Evolutionary conservation across 37 sponge, comb jelly and placozoan species (phyloP), one percentile per base, ranked within the genome.

Genomic region (Halisarca cf. caerulea): DNA sequence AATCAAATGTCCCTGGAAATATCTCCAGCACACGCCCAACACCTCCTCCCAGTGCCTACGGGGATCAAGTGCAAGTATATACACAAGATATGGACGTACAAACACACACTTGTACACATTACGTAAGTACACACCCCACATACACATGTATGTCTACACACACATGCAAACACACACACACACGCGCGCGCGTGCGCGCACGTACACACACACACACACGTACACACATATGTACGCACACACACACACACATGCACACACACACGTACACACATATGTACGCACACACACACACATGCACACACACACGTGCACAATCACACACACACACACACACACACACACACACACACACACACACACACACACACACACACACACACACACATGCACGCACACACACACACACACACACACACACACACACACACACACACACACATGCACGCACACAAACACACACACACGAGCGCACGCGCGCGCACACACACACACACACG

Each of bases 321-420:
- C 64, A 62, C 64, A 62, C 64, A 62, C 64, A 62, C 30, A 62
- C 64, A 62, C 64, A 62, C 64, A 27, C 64, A 62, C 64, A 62
- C 64, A 62, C 64, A 62, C 64, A 62, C 30, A 62, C 64, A 62
- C 64, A 62, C 64, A 27, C 64, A 62, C 64, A 62, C 18, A 62
- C 64, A 62, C 64, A 62, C 30, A 15, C 64, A 62, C 23, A 20
- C 23, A 27, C 64, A 62, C 64, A 62, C 9, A 62, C 9, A 62
- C 64, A 62, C 64, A 62, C 64, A 20, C 64, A 62, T 27, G 23
- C n/a, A 62, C 64, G 15, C 64, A 62, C 64, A 20, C 64, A 62
- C 64, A 62, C 64, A 62, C 23, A 62, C 64, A 20, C 64, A 62
- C 64, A 62, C 64, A 6, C 23, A 15, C 64, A 62, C 64, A 62